Base-by-base conservation (phyloP, 2,888 invertebrate genomes). In the Horisme vitalbata region DNA sequence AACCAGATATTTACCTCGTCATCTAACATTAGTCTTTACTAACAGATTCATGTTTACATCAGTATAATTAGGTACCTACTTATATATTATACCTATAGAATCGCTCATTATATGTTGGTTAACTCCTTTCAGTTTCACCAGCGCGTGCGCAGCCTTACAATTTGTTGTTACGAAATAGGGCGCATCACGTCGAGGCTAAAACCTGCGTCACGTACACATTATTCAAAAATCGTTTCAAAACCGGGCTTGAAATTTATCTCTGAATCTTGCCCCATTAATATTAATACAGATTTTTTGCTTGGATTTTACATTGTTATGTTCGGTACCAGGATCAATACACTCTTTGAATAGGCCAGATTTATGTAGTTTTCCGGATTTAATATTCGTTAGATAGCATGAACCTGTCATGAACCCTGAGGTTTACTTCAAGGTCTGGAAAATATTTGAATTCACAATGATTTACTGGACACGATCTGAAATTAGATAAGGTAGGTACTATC, bases 171-270 rank as follows among this genome's bases (percentile, higher is more conserved):
- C 73, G 74, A 84, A 83, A 83, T 78, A 75, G 72, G 71, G 73
- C 79, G 77, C 75, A 77, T 77, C 77, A 59, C 59, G 59, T 60
- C 84, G 82, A 87, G 87, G 87, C 79, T 83, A 72, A 49, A 57
- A 62, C 57, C 76, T 81, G 77, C 87, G 87, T 88, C 87, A 87
- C 65, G 58, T 65, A 66, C 68, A 73, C 67, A 79, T 84, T 83
- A 86, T 85, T 76, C 81, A 79, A 74, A 66, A 77, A 68, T 66
- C 63, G 69, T 83, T 82, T 81, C 79, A 69, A 80, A 77, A 82
- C 68, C 68, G 65, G 64, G 65, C 55, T 61, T 65, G 59, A 70
- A 75, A 75, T 79, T 70, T 77, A 77, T 83, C 39, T 49, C 32
- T 70, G 68, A 64, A 63, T 64, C 57, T 55, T 59, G 38, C 21